phyloP scores from a whole-genome alignment of 2,888 invertebrate genomes.

The Trissolcus japonicus region DNA sequence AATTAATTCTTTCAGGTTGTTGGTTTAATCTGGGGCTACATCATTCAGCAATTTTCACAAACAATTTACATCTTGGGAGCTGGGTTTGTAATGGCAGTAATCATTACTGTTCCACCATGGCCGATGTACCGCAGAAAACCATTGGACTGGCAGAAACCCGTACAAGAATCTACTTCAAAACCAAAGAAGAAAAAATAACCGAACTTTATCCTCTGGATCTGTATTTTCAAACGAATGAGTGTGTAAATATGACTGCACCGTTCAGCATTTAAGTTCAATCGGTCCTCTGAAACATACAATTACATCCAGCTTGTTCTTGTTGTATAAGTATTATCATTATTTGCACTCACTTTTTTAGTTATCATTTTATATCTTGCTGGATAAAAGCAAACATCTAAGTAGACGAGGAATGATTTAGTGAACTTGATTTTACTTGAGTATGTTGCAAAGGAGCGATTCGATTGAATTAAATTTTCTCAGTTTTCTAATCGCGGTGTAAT shows the following conservation, averaged over 20 bases:
- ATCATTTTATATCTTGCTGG: no score
- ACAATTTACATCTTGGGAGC: constrained; percentile 95
- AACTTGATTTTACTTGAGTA: no score
- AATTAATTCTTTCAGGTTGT: constrained; percentile 78
- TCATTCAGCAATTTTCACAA: constrained; percentile 96
- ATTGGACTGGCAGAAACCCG: constrained; percentile 91
- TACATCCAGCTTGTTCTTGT: background rate
- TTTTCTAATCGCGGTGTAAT: no score
- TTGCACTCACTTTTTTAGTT: no score
- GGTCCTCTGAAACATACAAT: background rate
- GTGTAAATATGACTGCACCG: no score
- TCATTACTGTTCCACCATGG: constrained; percentile 97
- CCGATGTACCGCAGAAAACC: constrained; percentile 93
- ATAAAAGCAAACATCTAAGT: no score
- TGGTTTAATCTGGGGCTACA: constrained; percentile 94
- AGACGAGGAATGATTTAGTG: no score
- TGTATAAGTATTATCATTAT: background rate
- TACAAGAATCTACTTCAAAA: constrained; percentile 75
- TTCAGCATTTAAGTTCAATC: background rate
- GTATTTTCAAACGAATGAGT: no score
- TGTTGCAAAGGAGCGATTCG: no score
- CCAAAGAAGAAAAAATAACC: constrained; percentile 77
- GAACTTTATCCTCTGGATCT: no score
- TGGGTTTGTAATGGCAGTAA: constrained; percentile 90
- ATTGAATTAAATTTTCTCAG: no score